Evolutionary conservation across 2,113 vertebrate species (phyloP).

Genomic region (Bucco capensis): DNA sequence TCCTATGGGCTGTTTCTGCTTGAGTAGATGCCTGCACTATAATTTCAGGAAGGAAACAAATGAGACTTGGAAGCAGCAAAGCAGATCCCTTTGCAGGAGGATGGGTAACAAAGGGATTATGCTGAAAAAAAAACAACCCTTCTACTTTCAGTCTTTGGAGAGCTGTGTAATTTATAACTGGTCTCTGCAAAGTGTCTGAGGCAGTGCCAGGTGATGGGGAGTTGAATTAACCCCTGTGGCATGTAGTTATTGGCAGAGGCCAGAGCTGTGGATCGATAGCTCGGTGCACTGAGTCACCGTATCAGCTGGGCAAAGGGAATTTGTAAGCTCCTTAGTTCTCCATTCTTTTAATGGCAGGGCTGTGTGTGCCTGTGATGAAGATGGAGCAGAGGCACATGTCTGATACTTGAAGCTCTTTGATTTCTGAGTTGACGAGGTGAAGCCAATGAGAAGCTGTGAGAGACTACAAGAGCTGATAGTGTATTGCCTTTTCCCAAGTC

Average conservation of each 20-base stretch:
- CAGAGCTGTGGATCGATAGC: constrained; percentile 54
- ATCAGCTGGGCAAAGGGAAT: constrained; percentile 38
- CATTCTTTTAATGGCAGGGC: constrained; percentile 57
- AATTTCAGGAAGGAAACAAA: constrained; percentile 47
- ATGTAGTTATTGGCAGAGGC: constrained; percentile 51
- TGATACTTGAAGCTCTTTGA: constrained; percentile 60
- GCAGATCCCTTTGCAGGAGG: neutral
- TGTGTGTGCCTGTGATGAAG: constrained; percentile 66
- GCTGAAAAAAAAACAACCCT: neutral
- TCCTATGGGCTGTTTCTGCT: constrained; percentile 6
- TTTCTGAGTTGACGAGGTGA: constrained; percentile 61
- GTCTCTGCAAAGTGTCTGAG: constrained; percentile 43
- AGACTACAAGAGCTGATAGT: neutral
- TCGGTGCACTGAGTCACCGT: constrained; percentile 5
- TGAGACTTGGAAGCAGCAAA: neutral
- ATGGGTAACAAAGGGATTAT: constrained; percentile 24
- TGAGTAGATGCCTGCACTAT: neutral
- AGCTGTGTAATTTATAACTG: constrained; percentile 48
- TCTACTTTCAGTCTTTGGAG: constrained; percentile 9
- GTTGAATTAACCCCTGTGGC: constrained; percentile 61
- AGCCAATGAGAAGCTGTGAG: constrained; percentile 41
- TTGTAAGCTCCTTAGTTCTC: constrained; percentile 64
- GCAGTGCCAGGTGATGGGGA: constrained; percentile 26
- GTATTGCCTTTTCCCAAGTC: neutral
- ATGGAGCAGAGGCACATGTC: constrained; percentile 55